These are phyloP conservation scores for Arion vulgaris DNA, from an alignment of 1,140 invertebrate species.

Conservation along the genomic window DNA sequence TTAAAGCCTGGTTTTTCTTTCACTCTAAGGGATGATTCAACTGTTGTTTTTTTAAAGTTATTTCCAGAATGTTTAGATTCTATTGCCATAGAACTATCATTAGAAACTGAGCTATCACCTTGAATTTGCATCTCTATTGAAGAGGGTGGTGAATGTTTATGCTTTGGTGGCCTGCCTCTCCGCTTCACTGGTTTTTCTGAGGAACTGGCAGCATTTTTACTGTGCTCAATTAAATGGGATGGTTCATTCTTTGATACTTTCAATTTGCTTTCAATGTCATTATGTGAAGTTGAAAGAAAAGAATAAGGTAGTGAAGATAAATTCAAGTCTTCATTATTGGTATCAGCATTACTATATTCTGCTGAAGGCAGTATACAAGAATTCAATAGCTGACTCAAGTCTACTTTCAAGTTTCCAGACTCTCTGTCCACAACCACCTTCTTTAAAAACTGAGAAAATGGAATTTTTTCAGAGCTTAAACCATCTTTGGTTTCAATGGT, in stretches of 20 bases:
- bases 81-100: not conserved
- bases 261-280: not conserved
- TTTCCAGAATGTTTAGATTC: not conserved
- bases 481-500: constrained; percentile 37
- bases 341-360: not conserved
- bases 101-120: not conserved
- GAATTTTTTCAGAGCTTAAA: constrained; percentile 27
- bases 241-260: not conserved
- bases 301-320: not conserved
- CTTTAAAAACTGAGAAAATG: constrained; percentile 35
- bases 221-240: not conserved
- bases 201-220: not conserved
- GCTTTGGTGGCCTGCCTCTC: constrained; percentile 13
- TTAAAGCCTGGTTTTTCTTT: not conserved
- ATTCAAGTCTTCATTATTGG: not conserved
- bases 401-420: constrained; percentile 27
- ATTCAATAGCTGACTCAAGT: constrained; percentile 18
- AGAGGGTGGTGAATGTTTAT: not conserved
- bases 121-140: not conserved
- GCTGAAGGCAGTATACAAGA: not conserved
- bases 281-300: not conserved
- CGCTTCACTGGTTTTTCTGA: constrained; percentile 3
- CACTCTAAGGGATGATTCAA: not conserved
- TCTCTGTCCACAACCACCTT: constrained; percentile 21
- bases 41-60: not conserved